These are phyloP conservation scores for Brachionus rubens DNA, from an alignment of 1,140 invertebrate species.

Conservation along the genomic window DNA sequence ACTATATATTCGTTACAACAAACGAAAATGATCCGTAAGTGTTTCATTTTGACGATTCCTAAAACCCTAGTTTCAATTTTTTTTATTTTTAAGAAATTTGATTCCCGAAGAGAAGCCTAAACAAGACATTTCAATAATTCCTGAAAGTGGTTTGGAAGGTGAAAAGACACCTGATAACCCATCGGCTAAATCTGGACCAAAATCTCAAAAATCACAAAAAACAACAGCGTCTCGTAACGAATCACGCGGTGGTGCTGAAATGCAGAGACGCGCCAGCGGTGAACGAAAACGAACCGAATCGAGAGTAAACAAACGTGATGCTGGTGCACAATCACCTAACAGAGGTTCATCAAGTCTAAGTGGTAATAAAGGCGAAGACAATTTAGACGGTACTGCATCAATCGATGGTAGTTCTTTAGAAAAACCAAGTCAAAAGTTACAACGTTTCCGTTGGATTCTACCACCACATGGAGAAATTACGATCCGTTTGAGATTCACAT, in stretches of 20 bases:
- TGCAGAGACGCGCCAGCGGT: constrained; percentile 53
- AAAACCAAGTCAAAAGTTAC: constrained; percentile 50
- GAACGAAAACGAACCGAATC: constrained; percentile 53
- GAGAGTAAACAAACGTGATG: constrained; percentile 42
- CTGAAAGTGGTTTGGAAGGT: constrained; percentile 26
- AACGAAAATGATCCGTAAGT: constrained; percentile 50
- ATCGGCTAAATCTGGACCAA: not conserved
- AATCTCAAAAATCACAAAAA: not conserved
- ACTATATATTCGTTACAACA: constrained; percentile 57
- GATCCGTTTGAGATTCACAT: constrained; percentile 55
- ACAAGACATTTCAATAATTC: constrained; percentile 18
- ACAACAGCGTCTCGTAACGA: not conserved
- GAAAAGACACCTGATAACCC: constrained; percentile 40
- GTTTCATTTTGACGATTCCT: too few relatives aligned
- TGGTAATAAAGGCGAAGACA: constrained; percentile 15
- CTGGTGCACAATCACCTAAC: constrained; percentile 48
- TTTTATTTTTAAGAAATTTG: constrained; percentile 52
- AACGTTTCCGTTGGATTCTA: constrained; percentile 57
- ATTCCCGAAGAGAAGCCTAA: constrained; percentile 53
- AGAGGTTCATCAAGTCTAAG: constrained; percentile 15
- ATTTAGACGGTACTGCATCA: not conserved
- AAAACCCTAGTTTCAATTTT: too few relatives aligned
- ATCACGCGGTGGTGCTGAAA: not conserved
- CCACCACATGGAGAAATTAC: constrained; percentile 54
- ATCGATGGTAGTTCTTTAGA: constrained; percentile 15